Evolutionary conservation across 2,797 vertebrate species (phyloP), one percentile per base, ranked within the genome.

Genomic region (Lepus townsendii): DNA sequence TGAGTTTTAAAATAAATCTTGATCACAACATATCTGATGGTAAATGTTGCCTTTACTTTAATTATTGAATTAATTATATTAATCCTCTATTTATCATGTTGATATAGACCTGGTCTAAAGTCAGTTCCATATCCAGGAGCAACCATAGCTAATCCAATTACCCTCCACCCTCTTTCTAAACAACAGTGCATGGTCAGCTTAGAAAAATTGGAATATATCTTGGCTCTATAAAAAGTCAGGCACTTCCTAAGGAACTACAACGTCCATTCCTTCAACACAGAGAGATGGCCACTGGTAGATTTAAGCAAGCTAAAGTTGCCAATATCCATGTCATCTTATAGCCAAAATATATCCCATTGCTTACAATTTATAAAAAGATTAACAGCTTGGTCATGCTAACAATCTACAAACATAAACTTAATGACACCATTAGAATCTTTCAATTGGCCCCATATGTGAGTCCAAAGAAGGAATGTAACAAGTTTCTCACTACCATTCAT

Each of bases 341-440:
- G 52, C 68, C 83, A 57, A 73, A 94, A 95, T 94, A 94, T 65
- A 94, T 79, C 63, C 54, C 68, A 9, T 76, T 95, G 84, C 78
- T 85, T 91, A 95, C 54, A 90, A 87, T 94, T 95, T 96, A 92
- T 91, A 83, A 76, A 96, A 89, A 94, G 65, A 95, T 91, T 94
- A 94, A 71, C 88, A 85, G 22, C 30, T 76, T 95, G 87, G 54
- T 89, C 66, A 32, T 73, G 54, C 72, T 88, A 73, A 76, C 2
- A 17, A 30, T 79, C 68, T 54, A 73, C 63, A 95, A 87, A 90
- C 54, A 78, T 82, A 96, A 95, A 95, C 62, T 85, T 92, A 93
- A 89, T 90, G 86, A 77, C 77, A 77, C 83, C 75, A 91, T 93
- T 85, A 93, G 62, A 91, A 52, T 66, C 87, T 93, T 96, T 54